Conservation (phyloP, 2,113 vertebrate species). For the Myiozetetes cayanensis region DNA sequence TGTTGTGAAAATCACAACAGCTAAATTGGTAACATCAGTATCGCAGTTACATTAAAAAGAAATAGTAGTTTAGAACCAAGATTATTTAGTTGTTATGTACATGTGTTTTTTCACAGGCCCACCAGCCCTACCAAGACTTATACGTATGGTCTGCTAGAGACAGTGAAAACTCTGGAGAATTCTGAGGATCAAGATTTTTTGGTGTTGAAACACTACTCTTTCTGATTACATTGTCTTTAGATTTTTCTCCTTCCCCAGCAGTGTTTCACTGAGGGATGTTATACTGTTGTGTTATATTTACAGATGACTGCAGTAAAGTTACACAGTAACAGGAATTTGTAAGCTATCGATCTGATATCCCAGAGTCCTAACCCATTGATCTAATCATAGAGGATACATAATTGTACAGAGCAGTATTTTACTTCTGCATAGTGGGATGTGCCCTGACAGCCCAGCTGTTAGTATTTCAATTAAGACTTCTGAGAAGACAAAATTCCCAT, state of each 20-base stretch:
- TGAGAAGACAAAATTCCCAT: not conserved
- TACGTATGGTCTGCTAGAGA: not conserved
- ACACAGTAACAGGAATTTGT: not conserved
- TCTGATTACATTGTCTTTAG: not conserved
- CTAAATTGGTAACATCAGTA: not conserved
- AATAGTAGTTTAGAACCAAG: not conserved
- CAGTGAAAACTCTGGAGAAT: not conserved
- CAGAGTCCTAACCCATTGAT: not conserved
- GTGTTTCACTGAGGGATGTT: not conserved
- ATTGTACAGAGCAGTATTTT: not conserved
- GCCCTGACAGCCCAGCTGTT: not conserved
- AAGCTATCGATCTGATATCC: not conserved
- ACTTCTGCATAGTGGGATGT: not conserved
- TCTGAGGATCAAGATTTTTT: not conserved
- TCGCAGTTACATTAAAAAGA: not conserved
- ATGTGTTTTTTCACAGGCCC: not conserved
- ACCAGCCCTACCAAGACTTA: not conserved
- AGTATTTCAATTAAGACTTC: not conserved
- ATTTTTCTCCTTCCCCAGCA: not conserved
- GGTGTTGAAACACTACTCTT: not conserved
- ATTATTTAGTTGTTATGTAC: not conserved
- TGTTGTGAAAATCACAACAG: not conserved
- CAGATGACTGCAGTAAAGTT: not conserved
- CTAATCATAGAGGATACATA: not conserved
- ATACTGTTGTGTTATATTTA: not conserved